These are phyloP conservation scores for Seira ritae DNA, from an alignment of 2,888 invertebrate genomes.

Conservation along the genomic window DNA sequence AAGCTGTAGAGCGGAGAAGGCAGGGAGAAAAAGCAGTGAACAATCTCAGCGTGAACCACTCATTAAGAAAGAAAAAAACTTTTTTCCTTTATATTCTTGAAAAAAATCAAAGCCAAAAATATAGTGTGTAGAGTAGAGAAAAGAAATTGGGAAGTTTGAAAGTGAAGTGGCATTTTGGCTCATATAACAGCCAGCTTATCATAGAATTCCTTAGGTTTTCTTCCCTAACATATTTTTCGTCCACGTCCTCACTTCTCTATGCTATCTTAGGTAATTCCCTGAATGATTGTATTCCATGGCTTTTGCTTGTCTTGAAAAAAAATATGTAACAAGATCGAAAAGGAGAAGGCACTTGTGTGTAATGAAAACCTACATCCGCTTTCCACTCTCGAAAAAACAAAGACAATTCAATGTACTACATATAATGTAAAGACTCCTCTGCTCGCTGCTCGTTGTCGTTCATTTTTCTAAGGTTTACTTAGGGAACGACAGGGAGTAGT, in stretches of 20 bases:
- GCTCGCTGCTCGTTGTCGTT: neutral
- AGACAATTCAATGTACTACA: neutral
- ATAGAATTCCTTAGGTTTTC: neutral
- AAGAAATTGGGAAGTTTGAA: neutral
- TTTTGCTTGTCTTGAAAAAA: neutral
- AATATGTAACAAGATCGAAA: conserved; percentile 1
- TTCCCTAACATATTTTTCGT: neutral
- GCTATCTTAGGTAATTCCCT: neutral
- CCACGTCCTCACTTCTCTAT: neutral
- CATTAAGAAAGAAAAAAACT: neutral
- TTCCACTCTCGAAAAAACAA: neutral
- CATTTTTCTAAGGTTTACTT: neutral
- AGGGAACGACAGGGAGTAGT: too few relatives aligned
- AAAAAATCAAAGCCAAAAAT: neutral
- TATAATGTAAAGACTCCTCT: neutral
- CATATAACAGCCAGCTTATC: neutral
- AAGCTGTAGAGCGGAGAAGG: conserved; percentile 37
- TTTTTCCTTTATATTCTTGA: too few relatives aligned
- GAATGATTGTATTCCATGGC: neutral
- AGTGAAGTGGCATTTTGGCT: neutral
- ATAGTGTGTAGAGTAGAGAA: too few relatives aligned
- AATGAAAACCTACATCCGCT: conserved; percentile 8
- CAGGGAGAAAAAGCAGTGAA: neutral
- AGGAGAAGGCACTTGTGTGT: neutral
- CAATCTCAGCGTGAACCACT: conserved; percentile 10